These are phyloP conservation scores for Ameiurus melas DNA, from an alignment of 2,113 vertebrate genomes.

Conservation along the genomic window DNA sequence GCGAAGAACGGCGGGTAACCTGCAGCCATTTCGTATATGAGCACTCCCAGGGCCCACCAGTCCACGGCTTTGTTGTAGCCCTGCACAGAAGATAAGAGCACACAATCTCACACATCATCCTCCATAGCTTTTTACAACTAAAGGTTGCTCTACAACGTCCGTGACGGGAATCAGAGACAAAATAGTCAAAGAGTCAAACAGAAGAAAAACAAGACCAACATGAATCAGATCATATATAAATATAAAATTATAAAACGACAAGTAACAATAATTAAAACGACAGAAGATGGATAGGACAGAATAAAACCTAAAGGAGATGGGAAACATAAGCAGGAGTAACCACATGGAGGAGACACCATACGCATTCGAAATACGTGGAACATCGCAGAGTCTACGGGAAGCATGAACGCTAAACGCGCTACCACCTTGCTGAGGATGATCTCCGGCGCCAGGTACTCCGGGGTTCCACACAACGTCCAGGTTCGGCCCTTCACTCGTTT, in stretches of 20 bases:
- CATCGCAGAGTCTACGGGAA: too few relatives aligned
- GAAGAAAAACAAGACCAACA: neutral
- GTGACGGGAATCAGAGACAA: neutral
- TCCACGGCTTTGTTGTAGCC: constrained; percentile 99
- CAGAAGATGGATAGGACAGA: neutral
- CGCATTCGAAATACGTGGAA: too few relatives aligned
- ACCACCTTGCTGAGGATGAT: constrained; percentile 98
- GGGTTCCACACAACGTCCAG: constrained; percentile 98
- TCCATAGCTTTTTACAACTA: neutral
- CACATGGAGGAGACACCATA: neutral
- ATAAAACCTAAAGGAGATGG: neutral
- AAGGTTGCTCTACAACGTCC: neutral
- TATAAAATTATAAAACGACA: neutral
- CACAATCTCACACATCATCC: neutral
- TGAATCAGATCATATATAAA: neutral
- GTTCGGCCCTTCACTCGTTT: constrained; percentile 99
- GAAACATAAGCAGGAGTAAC: neutral
- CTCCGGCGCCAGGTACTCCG: constrained; percentile 97
- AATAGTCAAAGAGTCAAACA: neutral
- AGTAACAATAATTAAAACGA: neutral
- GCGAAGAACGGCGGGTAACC: constrained; percentile 99
- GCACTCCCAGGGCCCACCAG: constrained; percentile 97
- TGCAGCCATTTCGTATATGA: constrained; percentile 99
- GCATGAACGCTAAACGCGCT: neutral
- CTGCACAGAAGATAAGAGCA: constrained; percentile 61